A percentile compares a stretch with the other conserved stretches of the same genome.
Evolutionary conservation across 2,888 invertebrate species (phyloP).

Genomic region (Drosophila nr. medialis): DNA sequence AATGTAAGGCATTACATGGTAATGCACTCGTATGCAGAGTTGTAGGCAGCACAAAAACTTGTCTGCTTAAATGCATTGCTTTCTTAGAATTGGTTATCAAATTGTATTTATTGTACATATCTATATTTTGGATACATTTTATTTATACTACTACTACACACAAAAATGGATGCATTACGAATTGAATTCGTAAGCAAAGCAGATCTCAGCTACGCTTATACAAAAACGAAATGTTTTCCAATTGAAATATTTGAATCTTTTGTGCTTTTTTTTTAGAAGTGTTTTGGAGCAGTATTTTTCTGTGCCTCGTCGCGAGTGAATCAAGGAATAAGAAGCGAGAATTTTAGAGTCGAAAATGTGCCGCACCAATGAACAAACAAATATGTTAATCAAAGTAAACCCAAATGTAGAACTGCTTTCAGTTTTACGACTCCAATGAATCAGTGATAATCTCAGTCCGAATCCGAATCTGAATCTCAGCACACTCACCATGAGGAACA

Average conservation of each 20-base stretch:
- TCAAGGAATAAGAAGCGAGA: background rate
- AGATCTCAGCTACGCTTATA: too few species aligned
- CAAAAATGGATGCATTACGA: too few species aligned
- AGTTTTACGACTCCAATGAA: background rate
- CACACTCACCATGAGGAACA: slow-evolving; percentile 93
- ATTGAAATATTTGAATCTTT: too few species aligned
- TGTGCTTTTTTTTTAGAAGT: too few species aligned
- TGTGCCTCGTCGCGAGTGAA: background rate
- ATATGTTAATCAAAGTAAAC: too few species aligned
- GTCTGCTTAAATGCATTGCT: background rate
- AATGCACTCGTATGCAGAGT: too few species aligned
- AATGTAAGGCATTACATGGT: background rate
- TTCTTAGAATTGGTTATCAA: background rate
- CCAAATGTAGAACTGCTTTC: background rate
- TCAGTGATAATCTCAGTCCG: background rate
- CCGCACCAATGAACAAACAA: background rate
- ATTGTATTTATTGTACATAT: background rate
- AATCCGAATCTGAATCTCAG: background rate
- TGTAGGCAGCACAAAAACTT: background rate
- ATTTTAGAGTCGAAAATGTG: too few species aligned
- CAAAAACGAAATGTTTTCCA: too few species aligned
- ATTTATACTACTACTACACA: background rate
- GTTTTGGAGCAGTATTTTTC: background rate
- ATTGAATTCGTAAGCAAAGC: too few species aligned
- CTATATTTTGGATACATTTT: background rate